Conservation (phyloP, 2,113 vertebrate species). For the Phainopepla nitens region DNA sequence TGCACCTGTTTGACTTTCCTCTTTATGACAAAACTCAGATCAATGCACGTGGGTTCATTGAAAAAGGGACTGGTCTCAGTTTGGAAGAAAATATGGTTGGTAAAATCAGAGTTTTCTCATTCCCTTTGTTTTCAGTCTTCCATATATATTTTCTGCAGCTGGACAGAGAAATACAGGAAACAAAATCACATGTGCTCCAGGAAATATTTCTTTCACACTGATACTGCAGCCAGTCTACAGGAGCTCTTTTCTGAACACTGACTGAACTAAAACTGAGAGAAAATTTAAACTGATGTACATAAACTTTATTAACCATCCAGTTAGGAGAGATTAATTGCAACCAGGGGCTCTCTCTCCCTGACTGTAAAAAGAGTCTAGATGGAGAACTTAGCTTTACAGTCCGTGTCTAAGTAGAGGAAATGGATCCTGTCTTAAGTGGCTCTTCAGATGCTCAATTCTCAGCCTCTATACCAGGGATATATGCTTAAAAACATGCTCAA, state of each 20-base stretch:
- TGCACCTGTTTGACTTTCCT: constrained; percentile 23
- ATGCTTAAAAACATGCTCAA: neutral
- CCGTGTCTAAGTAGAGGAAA: neutral
- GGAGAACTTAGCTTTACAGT: neutral
- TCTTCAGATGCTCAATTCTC: neutral
- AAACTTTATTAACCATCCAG: neutral
- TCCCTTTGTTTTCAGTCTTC: neutral
- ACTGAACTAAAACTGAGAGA: neutral
- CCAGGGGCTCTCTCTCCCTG: neutral
- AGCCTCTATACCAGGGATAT: neutral
- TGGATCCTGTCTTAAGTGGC: neutral
- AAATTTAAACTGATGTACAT: neutral
- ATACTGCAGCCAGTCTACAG: neutral
- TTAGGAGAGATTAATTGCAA: neutral
- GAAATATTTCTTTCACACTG: neutral
- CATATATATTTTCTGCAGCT: neutral
- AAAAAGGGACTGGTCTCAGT: neutral
- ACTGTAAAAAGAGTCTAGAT: neutral
- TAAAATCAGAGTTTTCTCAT: neutral
- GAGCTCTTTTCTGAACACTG: neutral
- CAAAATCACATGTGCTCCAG: neutral
- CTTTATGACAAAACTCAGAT: neutral
- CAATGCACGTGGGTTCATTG: neutral
- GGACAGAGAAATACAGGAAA: neutral
- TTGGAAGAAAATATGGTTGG: neutral